Percentiles rank a stretch among this genome's conserved stretches.
Evolutionary conservation across 2,797 vertebrate genomes (phyloP).

Genomic region (Clangula hyemalis): DNA sequence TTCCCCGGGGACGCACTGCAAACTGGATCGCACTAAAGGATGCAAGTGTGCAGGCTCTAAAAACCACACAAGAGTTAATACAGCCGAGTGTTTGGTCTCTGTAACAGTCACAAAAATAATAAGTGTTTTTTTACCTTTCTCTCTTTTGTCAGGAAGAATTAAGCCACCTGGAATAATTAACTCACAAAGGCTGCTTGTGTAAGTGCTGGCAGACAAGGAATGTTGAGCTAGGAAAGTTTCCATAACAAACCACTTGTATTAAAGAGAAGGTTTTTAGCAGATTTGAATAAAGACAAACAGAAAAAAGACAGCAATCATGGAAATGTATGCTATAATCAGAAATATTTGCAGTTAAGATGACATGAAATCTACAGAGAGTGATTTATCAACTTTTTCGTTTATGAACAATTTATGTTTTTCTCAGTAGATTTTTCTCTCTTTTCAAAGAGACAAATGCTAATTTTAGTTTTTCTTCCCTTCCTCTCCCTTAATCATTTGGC

Average conservation of each 20-base stretch:
- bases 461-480: not conserved
- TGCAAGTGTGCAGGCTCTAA: not conserved
- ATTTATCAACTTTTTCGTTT: not conserved
- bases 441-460: not conserved
- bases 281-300: not conserved
- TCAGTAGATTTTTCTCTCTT: not conserved
- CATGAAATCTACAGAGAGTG: not conserved
- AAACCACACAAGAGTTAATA: slow-evolving; percentile 8
- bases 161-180: slow-evolving; percentile 49
- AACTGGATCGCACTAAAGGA: not conserved
- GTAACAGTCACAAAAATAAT: slow-evolving; percentile 27
- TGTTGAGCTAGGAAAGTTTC: slow-evolving; percentile 40
- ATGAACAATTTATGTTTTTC: not conserved
- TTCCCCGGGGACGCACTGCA: not conserved
- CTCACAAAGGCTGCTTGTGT: slow-evolving; percentile 40
- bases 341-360: not conserved
- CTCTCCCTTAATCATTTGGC: not conserved
- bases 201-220: slow-evolving; percentile 1
- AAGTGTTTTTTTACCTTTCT: not conserved
- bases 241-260: slow-evolving; percentile 14
- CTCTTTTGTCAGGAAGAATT: slow-evolving; percentile 49
- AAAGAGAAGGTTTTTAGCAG: not conserved
- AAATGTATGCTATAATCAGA: slow-evolving; percentile 8
- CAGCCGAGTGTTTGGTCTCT: not conserved
- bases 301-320: not conserved